Conservation (phyloP, 2,113 vertebrate species). For the Microtus richardsoni region DNA sequence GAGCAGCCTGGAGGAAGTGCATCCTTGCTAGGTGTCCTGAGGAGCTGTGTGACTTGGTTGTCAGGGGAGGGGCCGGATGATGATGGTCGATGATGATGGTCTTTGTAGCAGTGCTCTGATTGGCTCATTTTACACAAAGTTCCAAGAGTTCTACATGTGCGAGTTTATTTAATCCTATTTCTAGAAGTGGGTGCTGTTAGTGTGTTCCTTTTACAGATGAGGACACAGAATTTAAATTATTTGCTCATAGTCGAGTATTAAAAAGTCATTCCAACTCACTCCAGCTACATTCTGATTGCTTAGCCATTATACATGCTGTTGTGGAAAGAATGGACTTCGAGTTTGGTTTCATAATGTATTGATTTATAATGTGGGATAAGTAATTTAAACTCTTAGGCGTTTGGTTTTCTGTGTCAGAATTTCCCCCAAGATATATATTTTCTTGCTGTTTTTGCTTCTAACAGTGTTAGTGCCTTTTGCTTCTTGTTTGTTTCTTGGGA, state of each 20-base stretch:
- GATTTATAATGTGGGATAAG: background rate
- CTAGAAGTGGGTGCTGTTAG: background rate
- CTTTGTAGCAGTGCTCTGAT: too few species aligned
- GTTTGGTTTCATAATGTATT: background rate
- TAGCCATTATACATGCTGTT: background rate
- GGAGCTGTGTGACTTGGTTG: background rate
- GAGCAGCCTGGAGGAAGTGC: background rate
- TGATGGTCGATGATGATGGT: too few species aligned
- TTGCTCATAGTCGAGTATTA: background rate
- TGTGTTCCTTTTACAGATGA: background rate
- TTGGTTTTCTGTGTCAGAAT: conserved; percentile 3
- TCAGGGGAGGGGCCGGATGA: too few species aligned
- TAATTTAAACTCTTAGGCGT: conserved; percentile 14
- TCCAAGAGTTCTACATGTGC: background rate
- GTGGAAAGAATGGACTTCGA: background rate
- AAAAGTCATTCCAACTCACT: background rate
- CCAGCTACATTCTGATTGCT: background rate
- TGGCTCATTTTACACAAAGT: background rate
- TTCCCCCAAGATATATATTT: background rate
- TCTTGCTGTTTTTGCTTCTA: conserved; percentile 4
- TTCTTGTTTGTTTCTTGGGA: background rate
- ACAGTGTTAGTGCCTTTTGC: conserved; percentile 25
- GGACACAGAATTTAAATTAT: conserved; percentile 2
- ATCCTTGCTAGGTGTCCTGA: background rate
- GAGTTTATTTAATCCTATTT: background rate